Evolutionary conservation across 2,113 vertebrate species (phyloP), one percentile per base, ranked within the genome.

Genomic region (Ellobius talpinus): DNA sequence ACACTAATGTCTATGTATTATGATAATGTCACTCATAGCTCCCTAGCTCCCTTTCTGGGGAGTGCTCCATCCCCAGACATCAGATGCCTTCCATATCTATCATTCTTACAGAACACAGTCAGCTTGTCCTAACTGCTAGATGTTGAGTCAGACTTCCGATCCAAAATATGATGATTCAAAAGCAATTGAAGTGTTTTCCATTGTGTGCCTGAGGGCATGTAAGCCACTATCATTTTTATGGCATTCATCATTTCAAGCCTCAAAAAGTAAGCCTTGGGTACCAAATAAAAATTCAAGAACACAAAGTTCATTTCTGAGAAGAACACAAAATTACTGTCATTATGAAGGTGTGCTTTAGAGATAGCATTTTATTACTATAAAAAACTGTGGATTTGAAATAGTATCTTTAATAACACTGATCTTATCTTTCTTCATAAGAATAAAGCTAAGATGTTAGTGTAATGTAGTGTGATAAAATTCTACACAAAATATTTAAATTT

Each of bases 141-240:
- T 55, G 70, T 14, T 13, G 24, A 73, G 33, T 95, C 77, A 91
- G 73, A 42, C 1, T 52, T 96, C 33, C 21, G 72, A 63, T 45
- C 50, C 36, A 45, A 87, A 96, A 68, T 21, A 52, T 16, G 17
- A 76, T 93, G 0, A 81, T 73, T 88, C 72, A 63, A 94, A 89
- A 95, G 79, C 39, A 89, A 92, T 74, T 94, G 93, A 81, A 74
- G 26, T n/a, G 72, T 92, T 96, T 97, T 91, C 81, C 7, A 87
- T 61, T 93, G 94, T 61, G 93, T 4, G 31, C 39, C 87, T 73
- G 85, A 36, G 39, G 63, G 76, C 89, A 87, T n/a, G 17, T 17
- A 91, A 63, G 68, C 92, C 42, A 93, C 33, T 94, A 6, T 81
- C 42, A 4, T 74, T 45, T 39, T 3, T 52, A 63, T 90, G 8